Base-by-base conservation (phyloP, 2,888 invertebrate genomes). In the Idaea biselata region DNA sequence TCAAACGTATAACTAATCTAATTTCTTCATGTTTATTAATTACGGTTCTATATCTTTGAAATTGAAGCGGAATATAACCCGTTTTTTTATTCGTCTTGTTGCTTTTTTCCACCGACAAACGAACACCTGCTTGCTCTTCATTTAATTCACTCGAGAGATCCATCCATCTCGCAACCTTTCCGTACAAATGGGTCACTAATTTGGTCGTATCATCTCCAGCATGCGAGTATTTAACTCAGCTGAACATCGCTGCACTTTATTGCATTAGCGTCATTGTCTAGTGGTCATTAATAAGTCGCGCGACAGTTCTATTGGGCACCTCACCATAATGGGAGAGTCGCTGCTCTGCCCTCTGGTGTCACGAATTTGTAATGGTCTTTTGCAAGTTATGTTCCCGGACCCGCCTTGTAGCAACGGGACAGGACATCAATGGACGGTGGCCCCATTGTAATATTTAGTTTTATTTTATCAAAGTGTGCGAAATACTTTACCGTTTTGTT, bases 221-320 rank as follows among this genome's bases (percentile, higher is more conserved):
- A 65, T 80, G 79, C 79, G 76, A 77, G 78, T 80, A 78, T 79
- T 82, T 80, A 82, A 74, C 76, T 74, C 74, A 68, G 73, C 74
- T 80, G 81, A 83, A 83, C 78, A 76, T 77, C 76, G 73, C 72
- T 73, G 80, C 83, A 83, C 84, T 88, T 91, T 88, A 91, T 91
- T 85, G 84, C 87, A 86, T 89, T 88, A 88, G 84, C 82, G 81
- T 87, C 86, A 89, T 89, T 90, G 90, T 89, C 87, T 83, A 78
- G 72, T 70, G 74, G 79, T 83, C 88, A 87, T 92, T 91, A 90
- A 91, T 91, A 91, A 89, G 84, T 79, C 77, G 73, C 70, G 59
- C 73, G 88, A 89, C 88, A 88, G 87, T 87, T 89, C 86, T 88
- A 90, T 89, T 87, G 89, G 86, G 71, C 79, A 73, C 75, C 79